phyloP scores from a whole-genome alignment of 2,113 vertebrate genomes.

The Microtus pennsylvanicus region DNA sequence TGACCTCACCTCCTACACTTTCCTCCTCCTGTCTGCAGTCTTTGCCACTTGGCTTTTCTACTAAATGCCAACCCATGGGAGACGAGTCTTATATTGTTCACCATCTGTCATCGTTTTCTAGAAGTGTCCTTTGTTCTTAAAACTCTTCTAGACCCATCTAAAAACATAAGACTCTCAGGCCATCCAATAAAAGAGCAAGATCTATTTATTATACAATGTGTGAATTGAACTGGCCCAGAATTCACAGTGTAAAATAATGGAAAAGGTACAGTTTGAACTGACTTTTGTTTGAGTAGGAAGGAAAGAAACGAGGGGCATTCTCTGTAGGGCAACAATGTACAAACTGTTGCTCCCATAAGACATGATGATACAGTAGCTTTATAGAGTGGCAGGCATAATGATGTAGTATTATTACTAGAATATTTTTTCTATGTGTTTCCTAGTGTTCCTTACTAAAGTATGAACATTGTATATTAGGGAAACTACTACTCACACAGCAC shows the following conservation, averaged over 20 bases:
- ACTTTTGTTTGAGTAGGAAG: neutral
- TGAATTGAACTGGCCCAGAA: neutral
- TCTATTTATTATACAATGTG: neutral
- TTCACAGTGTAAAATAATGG: neutral
- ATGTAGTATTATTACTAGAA: neutral
- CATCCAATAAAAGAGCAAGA: slow-evolving; percentile 6
- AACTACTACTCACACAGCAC: neutral
- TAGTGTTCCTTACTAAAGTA: slow-evolving; percentile 8
- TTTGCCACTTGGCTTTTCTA: neutral
- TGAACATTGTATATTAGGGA: neutral
- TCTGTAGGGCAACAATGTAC: neutral
- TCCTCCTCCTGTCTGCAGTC: neutral
- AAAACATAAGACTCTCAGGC: neutral
- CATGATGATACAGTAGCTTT: neutral
- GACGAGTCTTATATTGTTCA: neutral
- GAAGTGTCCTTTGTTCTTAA: neutral
- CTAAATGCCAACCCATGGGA: neutral
- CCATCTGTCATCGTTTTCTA: neutral
- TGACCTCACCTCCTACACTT: neutral
- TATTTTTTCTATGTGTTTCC: neutral
- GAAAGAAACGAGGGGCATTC: neutral
- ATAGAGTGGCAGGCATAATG: neutral
- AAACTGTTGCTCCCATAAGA: neutral
- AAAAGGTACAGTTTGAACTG: neutral
- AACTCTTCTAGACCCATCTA: neutral